Evolutionary conservation across 53 echinoderm and acorn worm species (phyloP).

Genomic region (Holothuria leucospilota): DNA sequence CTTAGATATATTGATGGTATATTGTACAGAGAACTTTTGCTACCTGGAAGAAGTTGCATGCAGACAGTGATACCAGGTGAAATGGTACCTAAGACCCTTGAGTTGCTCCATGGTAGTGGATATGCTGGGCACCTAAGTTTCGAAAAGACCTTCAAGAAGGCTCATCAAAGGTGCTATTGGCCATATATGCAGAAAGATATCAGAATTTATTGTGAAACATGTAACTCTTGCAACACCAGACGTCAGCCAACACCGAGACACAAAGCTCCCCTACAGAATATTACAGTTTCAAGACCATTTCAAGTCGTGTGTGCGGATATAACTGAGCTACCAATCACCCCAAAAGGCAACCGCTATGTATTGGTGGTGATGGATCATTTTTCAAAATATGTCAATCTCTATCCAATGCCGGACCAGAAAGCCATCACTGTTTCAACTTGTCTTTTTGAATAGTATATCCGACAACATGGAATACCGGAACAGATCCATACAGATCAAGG

Average conservation of each 20-base stretch:
- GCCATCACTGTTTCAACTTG: slow-evolving; percentile 62
- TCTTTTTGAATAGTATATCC: slow-evolving; percentile 48
- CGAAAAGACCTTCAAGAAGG: slow-evolving; percentile 35
- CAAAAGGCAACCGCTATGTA: slow-evolving; percentile 58
- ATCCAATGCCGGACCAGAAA: slow-evolving; percentile 56
- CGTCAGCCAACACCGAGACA: slow-evolving; percentile 49
- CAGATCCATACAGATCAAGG: too few relatives aligned
- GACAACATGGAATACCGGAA: slow-evolving; percentile 56
- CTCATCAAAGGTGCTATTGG: slow-evolving; percentile 58
- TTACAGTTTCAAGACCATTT: slow-evolving; percentile 26
- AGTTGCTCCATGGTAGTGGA: slow-evolving; percentile 44
- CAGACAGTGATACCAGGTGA: slow-evolving; percentile 27
- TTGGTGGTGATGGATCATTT: slow-evolving; percentile 72
- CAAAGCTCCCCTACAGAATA: slow-evolving; percentile 52
- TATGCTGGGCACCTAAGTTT: too few relatives aligned
- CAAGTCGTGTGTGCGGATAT: too few relatives aligned
- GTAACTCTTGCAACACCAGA: slow-evolving; percentile 49
- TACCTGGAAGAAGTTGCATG: neutral
- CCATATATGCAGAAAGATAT: slow-evolving; percentile 62
- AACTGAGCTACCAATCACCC: slow-evolving; percentile 57
- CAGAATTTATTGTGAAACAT: slow-evolving; percentile 37
- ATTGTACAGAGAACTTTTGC: neutral
- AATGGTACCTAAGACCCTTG: too few relatives aligned
- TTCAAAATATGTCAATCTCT: too few relatives aligned
- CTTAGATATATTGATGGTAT: neutral